phyloP scores from a whole-genome alignment of 2,888 invertebrate genomes.

The Tipula confusa region DNA sequence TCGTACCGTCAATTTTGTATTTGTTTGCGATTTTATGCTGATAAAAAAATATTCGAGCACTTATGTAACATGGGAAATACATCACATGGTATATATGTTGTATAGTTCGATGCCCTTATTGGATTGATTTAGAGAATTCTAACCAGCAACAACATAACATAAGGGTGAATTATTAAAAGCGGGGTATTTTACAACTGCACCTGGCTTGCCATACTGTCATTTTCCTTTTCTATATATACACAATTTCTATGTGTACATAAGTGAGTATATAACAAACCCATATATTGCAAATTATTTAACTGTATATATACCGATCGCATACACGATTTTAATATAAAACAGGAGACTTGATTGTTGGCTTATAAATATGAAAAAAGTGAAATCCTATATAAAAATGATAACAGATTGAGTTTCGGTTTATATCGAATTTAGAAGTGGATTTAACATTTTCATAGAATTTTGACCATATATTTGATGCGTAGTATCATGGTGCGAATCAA shows the following conservation, averaged over 20 bases:
- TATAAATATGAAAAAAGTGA: background rate
- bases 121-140: background rate
- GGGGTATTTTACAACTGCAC: constrained; percentile 8
- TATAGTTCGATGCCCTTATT: constrained; percentile 4
- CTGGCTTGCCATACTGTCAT: constrained; percentile 6
- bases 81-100: background rate
- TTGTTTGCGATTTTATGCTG: background rate
- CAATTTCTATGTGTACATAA: background rate
- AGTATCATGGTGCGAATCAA: background rate
- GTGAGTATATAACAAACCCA: background rate
- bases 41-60: background rate
- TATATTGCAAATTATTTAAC: constrained; percentile 13
- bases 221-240: background rate
- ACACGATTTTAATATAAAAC: too few relatives aligned
- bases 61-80: background rate
- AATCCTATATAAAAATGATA: background rate
- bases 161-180: constrained; percentile 1
- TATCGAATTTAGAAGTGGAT: background rate
- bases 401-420: background rate
- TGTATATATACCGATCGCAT: too few relatives aligned
- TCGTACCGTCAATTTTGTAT: background rate
- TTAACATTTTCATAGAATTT: background rate
- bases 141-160: background rate
- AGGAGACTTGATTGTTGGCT: background rate
- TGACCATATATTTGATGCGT: background rate